Percentiles rank a stretch among this genome's conserved stretches.
Conservation (phyloP, 2,888 invertebrate genomes). For the Campoletis raptor region DNA sequence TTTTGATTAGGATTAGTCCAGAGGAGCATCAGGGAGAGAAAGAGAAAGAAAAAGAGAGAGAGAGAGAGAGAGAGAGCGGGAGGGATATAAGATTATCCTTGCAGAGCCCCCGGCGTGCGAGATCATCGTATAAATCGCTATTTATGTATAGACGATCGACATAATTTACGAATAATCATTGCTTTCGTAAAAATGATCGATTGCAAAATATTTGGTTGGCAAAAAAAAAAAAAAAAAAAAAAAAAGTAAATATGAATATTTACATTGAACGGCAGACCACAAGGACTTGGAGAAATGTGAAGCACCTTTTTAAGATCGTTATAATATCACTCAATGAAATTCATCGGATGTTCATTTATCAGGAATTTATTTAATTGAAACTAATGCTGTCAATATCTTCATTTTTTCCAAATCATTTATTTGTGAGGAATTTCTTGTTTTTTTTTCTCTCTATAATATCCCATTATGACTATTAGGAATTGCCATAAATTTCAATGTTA, state of each 20-base stretch:
- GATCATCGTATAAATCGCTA: slow-evolving; percentile 41
- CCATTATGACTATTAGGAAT: not conserved
- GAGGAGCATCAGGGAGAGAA: slow-evolving; percentile 36
- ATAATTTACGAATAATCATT: slow-evolving; percentile 64
- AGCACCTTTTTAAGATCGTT: not conserved
- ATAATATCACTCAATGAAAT: not conserved
- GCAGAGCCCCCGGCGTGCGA: slow-evolving; percentile 57
- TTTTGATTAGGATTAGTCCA: slow-evolving; percentile 70
- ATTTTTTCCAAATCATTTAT: not conserved
- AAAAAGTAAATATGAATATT: not conserved
- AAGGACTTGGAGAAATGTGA: not conserved
- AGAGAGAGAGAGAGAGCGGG: slow-evolving; percentile 6
- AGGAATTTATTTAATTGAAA: not conserved
- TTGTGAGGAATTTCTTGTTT: not conserved
- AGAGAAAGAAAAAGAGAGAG: slow-evolving; percentile 7
- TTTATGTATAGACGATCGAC: slow-evolving; percentile 32
- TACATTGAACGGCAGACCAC: not conserved
- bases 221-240: not conserved
- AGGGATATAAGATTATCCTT: slow-evolving; percentile 8
- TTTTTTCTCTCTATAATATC: not conserved
- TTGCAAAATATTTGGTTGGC: slow-evolving; percentile 31
- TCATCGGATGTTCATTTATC: slow-evolving; percentile 6
- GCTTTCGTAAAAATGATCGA: slow-evolving; percentile 51
- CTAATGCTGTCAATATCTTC: not conserved
- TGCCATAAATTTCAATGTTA: not conserved